Conservation (phyloP, 1,140 invertebrate species). For the Drosophila nigromelanica region DNA sequence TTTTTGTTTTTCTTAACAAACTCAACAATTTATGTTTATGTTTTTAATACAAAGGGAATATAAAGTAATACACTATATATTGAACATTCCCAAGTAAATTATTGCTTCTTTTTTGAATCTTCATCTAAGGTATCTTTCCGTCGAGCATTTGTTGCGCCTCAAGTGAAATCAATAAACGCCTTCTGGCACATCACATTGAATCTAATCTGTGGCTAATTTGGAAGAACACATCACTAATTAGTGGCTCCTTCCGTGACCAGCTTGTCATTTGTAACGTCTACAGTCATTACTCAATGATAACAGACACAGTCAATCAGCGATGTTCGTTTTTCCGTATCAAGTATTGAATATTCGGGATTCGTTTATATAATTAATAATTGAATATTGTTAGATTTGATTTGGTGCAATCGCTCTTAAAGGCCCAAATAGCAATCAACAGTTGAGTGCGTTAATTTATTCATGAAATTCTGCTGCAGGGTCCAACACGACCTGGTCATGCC, state of each 20-base stretch:
- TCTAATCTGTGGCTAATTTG: constrained; percentile 61
- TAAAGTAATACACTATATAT: no score
- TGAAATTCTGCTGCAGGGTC: constrained; percentile 42
- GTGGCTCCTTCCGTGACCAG: constrained; percentile 4
- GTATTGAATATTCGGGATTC: constrained; percentile 2
- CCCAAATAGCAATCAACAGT: constrained; percentile 70
- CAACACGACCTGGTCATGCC: constrained; percentile 13
- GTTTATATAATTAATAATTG: constrained; percentile 63
- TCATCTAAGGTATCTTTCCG: background rate
- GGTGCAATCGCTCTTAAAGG: constrained; percentile 43
- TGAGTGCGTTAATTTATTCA: constrained; percentile 76
- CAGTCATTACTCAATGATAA: constrained; percentile 40
- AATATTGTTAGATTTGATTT: constrained; percentile 44
- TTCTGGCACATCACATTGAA: constrained; percentile 15
- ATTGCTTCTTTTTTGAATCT: background rate
- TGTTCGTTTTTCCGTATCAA: background rate
- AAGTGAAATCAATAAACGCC: constrained; percentile 33
- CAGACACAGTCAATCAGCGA: constrained; percentile 11
- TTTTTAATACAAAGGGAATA: no score
- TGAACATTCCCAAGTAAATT: background rate
- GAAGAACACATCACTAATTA: constrained; percentile 65
- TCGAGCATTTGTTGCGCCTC: background rate
- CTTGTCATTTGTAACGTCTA: constrained; percentile 40
- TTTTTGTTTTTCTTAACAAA: no score
- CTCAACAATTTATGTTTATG: no score